Percentiles rank a stretch among this genome's conserved stretches.
phyloP scores from a whole-genome alignment of 2,113 vertebrate species.

The Tragelaphus scriptus region DNA sequence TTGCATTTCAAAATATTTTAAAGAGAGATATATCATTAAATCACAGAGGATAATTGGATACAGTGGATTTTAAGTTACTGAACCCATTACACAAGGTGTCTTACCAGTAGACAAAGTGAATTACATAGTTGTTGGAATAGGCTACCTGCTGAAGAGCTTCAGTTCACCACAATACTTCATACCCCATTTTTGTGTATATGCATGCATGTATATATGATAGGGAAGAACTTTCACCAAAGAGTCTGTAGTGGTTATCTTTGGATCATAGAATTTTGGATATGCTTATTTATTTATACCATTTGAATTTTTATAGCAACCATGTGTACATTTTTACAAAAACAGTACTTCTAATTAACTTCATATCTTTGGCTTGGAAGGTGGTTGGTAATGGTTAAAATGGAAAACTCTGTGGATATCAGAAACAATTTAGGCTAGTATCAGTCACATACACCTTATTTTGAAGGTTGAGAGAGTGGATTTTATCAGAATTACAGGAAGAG shows the following conservation, averaged over 20 bases:
- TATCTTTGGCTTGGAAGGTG: neutral
- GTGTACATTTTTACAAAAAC: slow-evolving; percentile 15
- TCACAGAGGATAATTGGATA: neutral
- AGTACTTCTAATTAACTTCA: neutral
- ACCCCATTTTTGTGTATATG: neutral
- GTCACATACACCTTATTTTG: neutral
- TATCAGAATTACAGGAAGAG: neutral
- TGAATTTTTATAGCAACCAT: neutral
- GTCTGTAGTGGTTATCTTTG: neutral
- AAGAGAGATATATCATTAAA: neutral
- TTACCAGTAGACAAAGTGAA: neutral
- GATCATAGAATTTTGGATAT: neutral
- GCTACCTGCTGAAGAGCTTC: neutral
- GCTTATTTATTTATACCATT: neutral
- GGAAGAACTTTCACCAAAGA: neutral
- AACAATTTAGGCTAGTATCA: neutral
- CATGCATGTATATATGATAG: neutral
- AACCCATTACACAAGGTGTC: neutral
- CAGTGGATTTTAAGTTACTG: neutral
- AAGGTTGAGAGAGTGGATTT: neutral
- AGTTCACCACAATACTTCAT: neutral
- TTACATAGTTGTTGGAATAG: neutral
- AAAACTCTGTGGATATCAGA: neutral
- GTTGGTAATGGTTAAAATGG: neutral
- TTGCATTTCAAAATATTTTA: slow-evolving; percentile 17